Percentiles rank a stretch among this genome's conserved stretches.
phyloP scores from a whole-genome alignment of 2,797 vertebrate genomes.

The Setipinna tenuifilis region DNA sequence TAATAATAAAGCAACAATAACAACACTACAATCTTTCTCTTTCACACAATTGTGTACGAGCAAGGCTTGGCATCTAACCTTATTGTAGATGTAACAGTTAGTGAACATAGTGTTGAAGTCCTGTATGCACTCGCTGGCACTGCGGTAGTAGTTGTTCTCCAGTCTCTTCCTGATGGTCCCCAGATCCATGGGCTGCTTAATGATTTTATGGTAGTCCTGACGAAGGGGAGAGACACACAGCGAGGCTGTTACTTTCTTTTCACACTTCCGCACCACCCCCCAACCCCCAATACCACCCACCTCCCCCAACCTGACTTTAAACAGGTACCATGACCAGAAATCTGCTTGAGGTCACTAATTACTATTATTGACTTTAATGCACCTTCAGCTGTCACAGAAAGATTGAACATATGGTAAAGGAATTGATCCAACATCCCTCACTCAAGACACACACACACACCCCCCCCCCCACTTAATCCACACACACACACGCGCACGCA shows the following conservation, averaged over 20 bases:
- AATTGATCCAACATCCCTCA: not conserved
- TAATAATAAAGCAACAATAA: no score
- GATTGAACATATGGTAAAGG: not conserved
- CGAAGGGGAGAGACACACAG: not conserved
- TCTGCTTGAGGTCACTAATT: not conserved
- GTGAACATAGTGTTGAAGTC: conserved; percentile 98
- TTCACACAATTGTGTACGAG: no score
- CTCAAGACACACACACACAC: not conserved
- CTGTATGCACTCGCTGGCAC: conserved; percentile 91
- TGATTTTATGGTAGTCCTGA: conserved; percentile 96
- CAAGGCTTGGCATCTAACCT: conserved; percentile 76
- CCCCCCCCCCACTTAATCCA: not conserved
- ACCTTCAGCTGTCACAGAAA: not conserved
- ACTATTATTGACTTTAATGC: not conserved
- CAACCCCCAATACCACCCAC: no score
- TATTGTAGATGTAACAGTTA: conserved; percentile 97
- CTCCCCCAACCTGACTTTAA: no score
- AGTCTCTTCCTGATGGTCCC: conserved; percentile 90
- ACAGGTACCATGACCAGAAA: not conserved
- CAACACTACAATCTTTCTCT: no score
- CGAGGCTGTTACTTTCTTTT: not conserved
- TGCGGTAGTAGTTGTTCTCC: conserved; percentile 91
- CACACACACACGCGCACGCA: not conserved
- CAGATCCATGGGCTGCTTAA: conserved; percentile 98
- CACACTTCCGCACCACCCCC: not conserved